These are phyloP conservation scores for Malurus alboscapulatus DNA, from an alignment of 2,113 vertebrate genomes.

Conservation along the genomic window DNA sequence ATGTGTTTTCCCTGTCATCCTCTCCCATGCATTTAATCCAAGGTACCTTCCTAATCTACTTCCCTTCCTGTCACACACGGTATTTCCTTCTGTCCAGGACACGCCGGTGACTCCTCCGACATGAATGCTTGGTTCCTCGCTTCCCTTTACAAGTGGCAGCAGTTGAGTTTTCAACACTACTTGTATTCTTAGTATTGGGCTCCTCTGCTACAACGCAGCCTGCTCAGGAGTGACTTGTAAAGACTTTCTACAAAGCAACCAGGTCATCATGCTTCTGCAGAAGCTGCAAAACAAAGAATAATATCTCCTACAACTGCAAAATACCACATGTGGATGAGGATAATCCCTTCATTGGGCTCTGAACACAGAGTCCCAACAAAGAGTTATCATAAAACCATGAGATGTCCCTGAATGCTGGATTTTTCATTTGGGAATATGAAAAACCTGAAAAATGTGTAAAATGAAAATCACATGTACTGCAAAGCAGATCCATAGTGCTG, in stretches of 20 bases:
- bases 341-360: slow-evolving; percentile 32
- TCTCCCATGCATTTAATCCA: not conserved
- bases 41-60: not conserved
- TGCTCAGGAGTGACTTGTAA: not conserved
- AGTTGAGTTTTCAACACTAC: too few species aligned
- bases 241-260: not conserved
- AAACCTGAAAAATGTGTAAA: slow-evolving; percentile 45
- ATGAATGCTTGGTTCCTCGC: not conserved
- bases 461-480: slow-evolving; percentile 54
- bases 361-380: not conserved
- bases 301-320: slow-evolving; percentile 6
- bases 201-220: not conserved
- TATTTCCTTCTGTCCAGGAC: not conserved
- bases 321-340: not conserved
- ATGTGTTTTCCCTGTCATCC: not conserved
- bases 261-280: fast-evolving
- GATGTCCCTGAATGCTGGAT: not conserved
- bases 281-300: slow-evolving; percentile 21
- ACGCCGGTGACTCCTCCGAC: not conserved
- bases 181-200: not conserved
- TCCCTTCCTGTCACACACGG: not conserved
- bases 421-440: slow-evolving; percentile 9
- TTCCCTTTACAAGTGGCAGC: not conserved
- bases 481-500: not conserved
- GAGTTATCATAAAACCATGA: not conserved